Conservation (phyloP, 1,140 invertebrate species). For the Euura saliciscinereae region DNA sequence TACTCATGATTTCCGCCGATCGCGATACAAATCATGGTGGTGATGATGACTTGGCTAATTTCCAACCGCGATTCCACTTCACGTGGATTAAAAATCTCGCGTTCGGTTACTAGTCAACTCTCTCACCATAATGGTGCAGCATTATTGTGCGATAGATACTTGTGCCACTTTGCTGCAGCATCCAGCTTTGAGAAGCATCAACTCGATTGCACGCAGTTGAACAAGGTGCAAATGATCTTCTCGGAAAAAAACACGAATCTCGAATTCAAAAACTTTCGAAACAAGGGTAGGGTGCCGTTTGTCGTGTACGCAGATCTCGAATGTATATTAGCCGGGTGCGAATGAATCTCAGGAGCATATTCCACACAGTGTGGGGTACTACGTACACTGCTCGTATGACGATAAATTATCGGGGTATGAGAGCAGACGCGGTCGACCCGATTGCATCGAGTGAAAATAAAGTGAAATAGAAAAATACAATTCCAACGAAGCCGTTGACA, state of each 20-base stretch:
- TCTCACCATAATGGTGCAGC: constrained; percentile 9
- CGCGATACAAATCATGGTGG: too few species aligned
- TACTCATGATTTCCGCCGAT: background rate
- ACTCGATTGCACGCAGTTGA: constrained; percentile 17
- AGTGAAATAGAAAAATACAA: constrained; percentile 21
- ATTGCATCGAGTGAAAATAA: constrained; percentile 37
- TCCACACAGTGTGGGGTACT: constrained; percentile 21
- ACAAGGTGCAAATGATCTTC: constrained; percentile 13
- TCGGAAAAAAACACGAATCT: constrained; percentile 14
- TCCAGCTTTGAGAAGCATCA: constrained; percentile 15
- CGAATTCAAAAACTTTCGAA: constrained; percentile 26
- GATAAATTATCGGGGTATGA: constrained; percentile 22
- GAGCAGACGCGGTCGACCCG: constrained; percentile 32
- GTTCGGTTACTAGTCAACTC: constrained; percentile 21
- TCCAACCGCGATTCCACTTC: constrained; percentile 19
- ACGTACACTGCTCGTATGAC: constrained; percentile 19
- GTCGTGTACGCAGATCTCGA: constrained; percentile 28
- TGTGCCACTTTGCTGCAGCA: constrained; percentile 16
- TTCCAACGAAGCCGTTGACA: constrained; percentile 28
- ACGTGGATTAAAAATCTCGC: constrained; percentile 21
- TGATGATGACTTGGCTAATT: background rate
- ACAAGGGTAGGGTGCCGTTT: constrained; percentile 25
- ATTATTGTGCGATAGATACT: constrained; percentile 24
- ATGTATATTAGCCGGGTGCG: constrained; percentile 17
- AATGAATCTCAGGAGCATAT: constrained; percentile 17